Conservation (phyloP, 2,113 vertebrate species). For the Strix uralensis region DNA sequence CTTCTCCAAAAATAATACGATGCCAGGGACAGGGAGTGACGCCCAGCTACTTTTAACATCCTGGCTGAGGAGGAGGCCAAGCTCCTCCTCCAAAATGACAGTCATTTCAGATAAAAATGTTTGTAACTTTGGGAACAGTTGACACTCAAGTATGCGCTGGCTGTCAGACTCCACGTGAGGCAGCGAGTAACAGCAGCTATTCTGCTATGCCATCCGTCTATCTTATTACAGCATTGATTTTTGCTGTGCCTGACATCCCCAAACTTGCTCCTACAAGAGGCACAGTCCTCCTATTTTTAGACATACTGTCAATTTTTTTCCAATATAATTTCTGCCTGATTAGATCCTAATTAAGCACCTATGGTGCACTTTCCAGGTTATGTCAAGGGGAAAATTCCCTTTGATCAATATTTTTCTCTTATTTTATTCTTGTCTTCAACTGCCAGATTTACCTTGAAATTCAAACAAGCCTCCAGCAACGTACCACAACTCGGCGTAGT, state of each 20-base stretch:
- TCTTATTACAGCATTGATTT: background rate
- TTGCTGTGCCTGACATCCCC: background rate
- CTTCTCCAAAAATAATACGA: background rate
- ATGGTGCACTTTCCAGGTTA: background rate
- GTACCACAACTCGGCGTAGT: background rate
- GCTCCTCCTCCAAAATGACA: background rate
- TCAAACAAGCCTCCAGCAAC: background rate
- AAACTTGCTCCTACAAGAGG: background rate
- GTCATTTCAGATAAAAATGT: background rate
- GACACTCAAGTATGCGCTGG: background rate
- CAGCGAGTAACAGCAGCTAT: background rate
- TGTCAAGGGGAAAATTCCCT: background rate
- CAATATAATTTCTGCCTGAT: background rate
- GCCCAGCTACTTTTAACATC: background rate
- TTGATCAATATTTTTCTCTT: background rate
- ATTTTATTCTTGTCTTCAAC: background rate
- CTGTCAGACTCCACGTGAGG: background rate
- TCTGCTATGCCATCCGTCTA: background rate
- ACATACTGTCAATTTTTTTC: background rate
- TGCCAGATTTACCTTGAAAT: background rate
- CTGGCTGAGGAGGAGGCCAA: background rate
- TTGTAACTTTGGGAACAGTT: background rate
- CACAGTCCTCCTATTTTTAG: background rate
- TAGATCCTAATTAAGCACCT: constrained; percentile 1
- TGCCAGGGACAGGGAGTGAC: background rate